Conservation (phyloP, 1,140 invertebrate genomes). For the Drosophila willistoni region DNA sequence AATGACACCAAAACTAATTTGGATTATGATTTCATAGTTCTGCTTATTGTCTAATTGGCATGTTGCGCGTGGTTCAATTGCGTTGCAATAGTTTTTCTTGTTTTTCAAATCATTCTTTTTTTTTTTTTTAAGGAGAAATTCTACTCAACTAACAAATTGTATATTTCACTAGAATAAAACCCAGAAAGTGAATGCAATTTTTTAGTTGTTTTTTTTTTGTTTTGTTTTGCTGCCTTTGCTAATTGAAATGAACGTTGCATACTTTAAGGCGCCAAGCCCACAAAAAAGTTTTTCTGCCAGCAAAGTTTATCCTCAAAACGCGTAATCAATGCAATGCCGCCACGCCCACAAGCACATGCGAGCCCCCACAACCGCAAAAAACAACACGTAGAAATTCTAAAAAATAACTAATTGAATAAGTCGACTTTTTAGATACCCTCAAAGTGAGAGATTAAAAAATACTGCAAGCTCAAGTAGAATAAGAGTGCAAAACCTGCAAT, state of each 20-base stretch:
- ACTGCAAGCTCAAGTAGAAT: too few relatives aligned
- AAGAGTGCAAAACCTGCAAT: too few relatives aligned
- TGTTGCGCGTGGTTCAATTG: too few relatives aligned
- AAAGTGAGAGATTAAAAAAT: not conserved
- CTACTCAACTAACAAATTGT: not conserved
- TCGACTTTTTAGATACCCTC: not conserved
- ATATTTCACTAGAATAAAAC: not conserved
- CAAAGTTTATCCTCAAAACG: constrained; percentile 33
- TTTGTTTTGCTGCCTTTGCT: not conserved
- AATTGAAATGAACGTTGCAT: constrained; percentile 28
- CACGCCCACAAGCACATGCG: constrained; percentile 24
- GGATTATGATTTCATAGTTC: too few relatives aligned
- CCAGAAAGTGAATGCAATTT: not conserved
- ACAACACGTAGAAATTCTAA: not conserved
- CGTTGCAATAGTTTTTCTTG: too few relatives aligned
- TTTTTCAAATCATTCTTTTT: too few relatives aligned
- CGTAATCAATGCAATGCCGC: constrained; percentile 33
- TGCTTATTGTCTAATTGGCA: too few relatives aligned
- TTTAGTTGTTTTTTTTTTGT: not conserved
- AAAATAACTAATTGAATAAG: not conserved
- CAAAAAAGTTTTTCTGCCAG: constrained; percentile 13
- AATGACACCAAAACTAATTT: too few relatives aligned
- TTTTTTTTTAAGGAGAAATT: too few relatives aligned
- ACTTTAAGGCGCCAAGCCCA: constrained; percentile 13
- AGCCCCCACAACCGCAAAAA: not conserved